Evolutionary conservation across 2,888 invertebrate species (phyloP), one percentile per base, ranked within the genome.

Genomic region (Pollenia amentaria): DNA sequence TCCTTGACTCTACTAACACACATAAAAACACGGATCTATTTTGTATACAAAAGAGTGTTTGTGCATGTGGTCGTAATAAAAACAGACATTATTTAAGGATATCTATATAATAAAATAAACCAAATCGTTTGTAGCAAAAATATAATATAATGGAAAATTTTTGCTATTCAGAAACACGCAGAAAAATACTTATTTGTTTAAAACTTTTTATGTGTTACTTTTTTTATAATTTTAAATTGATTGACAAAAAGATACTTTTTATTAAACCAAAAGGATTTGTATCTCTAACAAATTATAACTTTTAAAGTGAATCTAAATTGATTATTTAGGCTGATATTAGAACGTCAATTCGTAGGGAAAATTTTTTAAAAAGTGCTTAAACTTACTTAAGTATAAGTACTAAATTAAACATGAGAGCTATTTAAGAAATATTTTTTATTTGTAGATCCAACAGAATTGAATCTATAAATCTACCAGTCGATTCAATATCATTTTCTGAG

Each of bases 1-100:
- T 75, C 85, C 38, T 77, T 76, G 79, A 64, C 75, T 62, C 40
- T 75, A 60, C 64, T 62, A 84, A 75, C 84, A 75, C 65, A 78
- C 51, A 18, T 16, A 48, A 16, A 38, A 14, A 42, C 11, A 38
- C 9, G 21, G 7, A 29, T 46, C 6, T 57, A 29, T 29, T 29
- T 65, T 21, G 3, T 60, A 21, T 40, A 48, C 48, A 69, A n/a
- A 21, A n/a, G n/a, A n/a, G 55, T 16, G 8, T 72, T 42, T 57
- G 21, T 29, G 14, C 6, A 10, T 57, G n/a, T 40, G 10, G 6
- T 46, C 1, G 57, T 57, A n/a, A 11, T 73, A 75, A 62, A 67
- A 48, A 38, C 14, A 53, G 14, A 60, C 14, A 48, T 67, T 29
- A 29, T 53, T 42, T 21, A 40, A 44, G 64, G 40, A 40, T 57